These are phyloP conservation scores for Drosophila neotestacea DNA, from an alignment of 2,888 invertebrate genomes.

Conservation along the genomic window DNA sequence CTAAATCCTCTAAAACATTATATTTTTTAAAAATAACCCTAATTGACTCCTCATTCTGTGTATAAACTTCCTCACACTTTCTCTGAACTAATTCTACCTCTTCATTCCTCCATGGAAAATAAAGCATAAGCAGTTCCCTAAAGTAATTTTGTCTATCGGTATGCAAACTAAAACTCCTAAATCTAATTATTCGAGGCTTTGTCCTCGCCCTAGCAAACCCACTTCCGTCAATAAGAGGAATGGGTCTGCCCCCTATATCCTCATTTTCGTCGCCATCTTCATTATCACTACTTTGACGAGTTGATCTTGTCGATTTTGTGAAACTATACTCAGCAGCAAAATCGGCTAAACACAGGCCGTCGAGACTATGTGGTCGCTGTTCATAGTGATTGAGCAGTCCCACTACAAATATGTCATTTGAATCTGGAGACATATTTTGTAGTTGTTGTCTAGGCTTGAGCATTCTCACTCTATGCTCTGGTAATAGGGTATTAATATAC, in stretches of 20 bases:
- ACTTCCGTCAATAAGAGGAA: too few relatives aligned
- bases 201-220: neutral
- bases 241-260: too few relatives aligned
- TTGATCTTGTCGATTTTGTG: too few relatives aligned
- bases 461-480: slow-evolving; percentile 34
- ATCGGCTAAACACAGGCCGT: too few relatives aligned
- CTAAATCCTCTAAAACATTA: neutral
- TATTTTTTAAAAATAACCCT: neutral
- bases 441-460: slow-evolving; percentile 19
- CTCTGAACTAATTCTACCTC: neutral
- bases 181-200: neutral
- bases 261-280: neutral
- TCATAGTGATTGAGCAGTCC: neutral
- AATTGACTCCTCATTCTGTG: neutral
- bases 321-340: too few relatives aligned
- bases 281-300: too few relatives aligned
- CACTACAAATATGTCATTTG: slow-evolving; percentile 1
- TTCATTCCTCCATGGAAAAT: slow-evolving; percentile 3
- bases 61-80: neutral
- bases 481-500: slow-evolving; percentile 27
- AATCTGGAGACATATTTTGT: neutral
- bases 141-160: slow-evolving; percentile 1
- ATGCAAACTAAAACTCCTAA: neutral
- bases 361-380: too few relatives aligned
- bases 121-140: neutral